phyloP scores from a whole-genome alignment of 2,888 invertebrate genomes.

The Poecilobothrus nobilitatus region DNA sequence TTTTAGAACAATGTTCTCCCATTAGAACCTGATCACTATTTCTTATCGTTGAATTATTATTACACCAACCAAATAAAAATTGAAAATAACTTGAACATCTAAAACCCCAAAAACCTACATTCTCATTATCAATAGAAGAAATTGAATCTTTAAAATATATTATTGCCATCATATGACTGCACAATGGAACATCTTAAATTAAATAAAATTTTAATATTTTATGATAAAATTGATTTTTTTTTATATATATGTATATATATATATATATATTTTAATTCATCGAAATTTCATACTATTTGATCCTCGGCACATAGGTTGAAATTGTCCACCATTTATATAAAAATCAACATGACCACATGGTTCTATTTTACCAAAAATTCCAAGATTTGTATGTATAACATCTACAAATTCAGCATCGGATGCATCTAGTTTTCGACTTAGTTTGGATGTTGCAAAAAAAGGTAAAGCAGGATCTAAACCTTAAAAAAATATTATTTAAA shows the following conservation, averaged over 20 bases:
- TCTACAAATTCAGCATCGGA: constrained; percentile 50
- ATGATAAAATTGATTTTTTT: no score
- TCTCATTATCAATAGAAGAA: constrained; percentile 16
- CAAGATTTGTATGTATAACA: constrained; percentile 51
- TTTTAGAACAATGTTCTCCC: constrained; percentile 28
- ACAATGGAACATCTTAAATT: constrained; percentile 27
- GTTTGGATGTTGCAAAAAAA: constrained; percentile 47
- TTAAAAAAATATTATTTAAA: constrained; percentile 22
- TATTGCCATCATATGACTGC: constrained; percentile 30
- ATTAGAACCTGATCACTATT: constrained; percentile 26
- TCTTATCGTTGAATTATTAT: constrained; percentile 17
- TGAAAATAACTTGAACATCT: constrained; percentile 29
- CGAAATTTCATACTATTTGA: constrained; percentile 23
- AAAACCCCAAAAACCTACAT: constrained; percentile 27
- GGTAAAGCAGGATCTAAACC: constrained; percentile 59
- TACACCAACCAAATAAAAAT: constrained; percentile 30
- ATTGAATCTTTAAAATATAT: constrained; percentile 30
- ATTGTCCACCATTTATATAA: constrained; percentile 50
- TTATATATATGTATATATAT: neutral
- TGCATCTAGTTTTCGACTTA: constrained; percentile 46
- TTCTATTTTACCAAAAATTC: constrained; percentile 51
- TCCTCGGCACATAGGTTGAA: constrained; percentile 26
- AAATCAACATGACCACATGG: constrained; percentile 55
- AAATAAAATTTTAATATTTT: constrained; percentile 13
- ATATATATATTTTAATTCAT: neutral